Conservation (phyloP, 1,140 invertebrate species). For the Oppia nitens region DNA sequence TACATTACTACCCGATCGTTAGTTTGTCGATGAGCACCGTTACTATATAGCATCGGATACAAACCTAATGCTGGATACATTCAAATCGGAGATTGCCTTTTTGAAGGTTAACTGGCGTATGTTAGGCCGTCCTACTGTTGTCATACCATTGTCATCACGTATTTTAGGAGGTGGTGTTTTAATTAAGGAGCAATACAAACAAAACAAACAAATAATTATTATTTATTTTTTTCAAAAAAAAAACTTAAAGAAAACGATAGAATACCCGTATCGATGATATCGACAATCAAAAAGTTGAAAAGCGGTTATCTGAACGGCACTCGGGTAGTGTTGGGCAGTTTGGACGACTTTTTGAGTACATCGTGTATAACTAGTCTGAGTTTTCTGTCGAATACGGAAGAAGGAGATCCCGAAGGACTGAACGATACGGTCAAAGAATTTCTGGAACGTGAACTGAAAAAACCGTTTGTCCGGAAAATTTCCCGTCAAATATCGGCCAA, state of each 20-base stretch:
- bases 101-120: slow-evolving; percentile 80
- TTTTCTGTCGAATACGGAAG: slow-evolving; percentile 78
- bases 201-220: too few relatives aligned
- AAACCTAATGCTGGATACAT: slow-evolving; percentile 88
- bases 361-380: slow-evolving; percentile 89
- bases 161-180: slow-evolving; percentile 61
- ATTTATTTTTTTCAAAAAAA: too few relatives aligned
- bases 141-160: slow-evolving; percentile 65
- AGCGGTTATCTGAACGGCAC: slow-evolving; percentile 97
- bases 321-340: slow-evolving; percentile 65
- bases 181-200: slow-evolving; percentile 4
- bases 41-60: slow-evolving; percentile 95
- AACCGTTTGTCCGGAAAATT: slow-evolving; percentile 13
- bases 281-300: slow-evolving; percentile 93
- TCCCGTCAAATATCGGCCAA: slow-evolving; percentile 25
- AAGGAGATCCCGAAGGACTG: slow-evolving; percentile 64
- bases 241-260: slow-evolving; percentile 73
- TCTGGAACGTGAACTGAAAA: slow-evolving; percentile 52
- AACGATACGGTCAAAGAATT: slow-evolving; percentile 68
- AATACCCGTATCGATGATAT: slow-evolving; percentile 81
- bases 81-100: slow-evolving; percentile 81
- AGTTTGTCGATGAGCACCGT: slow-evolving; percentile 87
- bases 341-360: slow-evolving; percentile 82
- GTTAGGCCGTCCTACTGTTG: slow-evolving; percentile 69
- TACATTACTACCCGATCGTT: too few relatives aligned